These are phyloP conservation scores for Cylas formicarius DNA, from an alignment of 1,140 invertebrate species.

Conservation along the genomic window DNA sequence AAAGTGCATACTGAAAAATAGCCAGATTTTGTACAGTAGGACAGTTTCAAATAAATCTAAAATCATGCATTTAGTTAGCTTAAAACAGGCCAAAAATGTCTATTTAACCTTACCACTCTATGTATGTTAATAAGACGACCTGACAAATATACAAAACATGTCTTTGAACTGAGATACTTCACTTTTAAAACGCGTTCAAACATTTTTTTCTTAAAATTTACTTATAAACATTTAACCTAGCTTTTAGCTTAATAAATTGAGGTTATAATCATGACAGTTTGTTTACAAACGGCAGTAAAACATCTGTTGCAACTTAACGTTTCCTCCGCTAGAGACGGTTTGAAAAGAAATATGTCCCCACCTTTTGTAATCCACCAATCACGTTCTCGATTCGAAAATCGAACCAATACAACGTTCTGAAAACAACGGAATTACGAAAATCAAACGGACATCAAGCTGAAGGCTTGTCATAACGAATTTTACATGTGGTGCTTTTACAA, in stretches of 20 bases:
- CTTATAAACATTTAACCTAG: no score
- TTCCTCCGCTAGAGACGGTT: background rate
- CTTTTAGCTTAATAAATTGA: no score
- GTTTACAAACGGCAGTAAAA: constrained; percentile 1
- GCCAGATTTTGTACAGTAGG: constrained; percentile 21
- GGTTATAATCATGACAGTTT: constrained; percentile 1
- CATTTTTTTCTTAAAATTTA: constrained; percentile 32
- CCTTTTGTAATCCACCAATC: constrained; percentile 20
- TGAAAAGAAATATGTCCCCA: constrained; percentile 10
- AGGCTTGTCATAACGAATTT: constrained; percentile 30
- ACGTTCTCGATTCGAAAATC: constrained; percentile 7
- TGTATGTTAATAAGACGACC: constrained; percentile 15
- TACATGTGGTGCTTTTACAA: constrained; percentile 22
- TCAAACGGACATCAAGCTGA: constrained; percentile 24
- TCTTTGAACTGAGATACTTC: constrained; percentile 35
- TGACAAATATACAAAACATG: constrained; percentile 23
- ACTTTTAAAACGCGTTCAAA: constrained; percentile 33
- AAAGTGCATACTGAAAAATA: constrained; percentile 31
- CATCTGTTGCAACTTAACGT: constrained; percentile 4
- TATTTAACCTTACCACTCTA: constrained; percentile 32
- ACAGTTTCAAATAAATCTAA: constrained; percentile 31
- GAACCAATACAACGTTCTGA: constrained; percentile 25
- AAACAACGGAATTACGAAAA: constrained; percentile 32
- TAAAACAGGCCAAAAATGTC: no score
- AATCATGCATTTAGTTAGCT: constrained; percentile 10